Base-by-base conservation (phyloP, 2,888 invertebrate genomes). In the Dicycla oo region DNA sequence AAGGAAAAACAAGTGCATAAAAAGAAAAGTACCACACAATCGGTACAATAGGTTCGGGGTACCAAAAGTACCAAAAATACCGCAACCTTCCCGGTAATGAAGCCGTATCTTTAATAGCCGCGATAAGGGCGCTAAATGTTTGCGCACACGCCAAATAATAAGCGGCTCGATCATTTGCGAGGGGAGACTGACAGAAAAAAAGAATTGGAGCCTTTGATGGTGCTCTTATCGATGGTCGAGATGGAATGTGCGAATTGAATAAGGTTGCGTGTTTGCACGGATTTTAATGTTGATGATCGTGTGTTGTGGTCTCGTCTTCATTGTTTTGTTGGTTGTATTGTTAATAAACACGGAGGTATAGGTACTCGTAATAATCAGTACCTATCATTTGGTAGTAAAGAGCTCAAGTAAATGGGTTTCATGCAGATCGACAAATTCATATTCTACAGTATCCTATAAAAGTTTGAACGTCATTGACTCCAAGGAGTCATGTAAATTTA, bases 131-230 rank as follows among this genome's bases (percentile, higher is more conserved):
- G 93, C 93, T 94, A 94, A 95, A 96, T 96, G 96, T 95, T 95
- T 94, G 95, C 91, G 94, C 94, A 94, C 95, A 95, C 95, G 95
- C 95, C 94, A 95, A 95, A 95, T 95, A 95, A 95, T 95, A 95
- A 95, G 93, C 93, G 93, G 83, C 89, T 89, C 92, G 94, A 94
- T 95, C 95, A 94, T 95, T 95, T 95, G 92, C 92, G 93, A 90
- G 91, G 94, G 93, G 92, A 89, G 87, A 89, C 89, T 87, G 88
- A 87, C 91, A 91, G 90, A 89, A 91, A 92, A 94, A 94, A 93
- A 93, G 83, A 84, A 86, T 78, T 73, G 73, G 91, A 88, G 91
- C 90, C 88, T 90, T 90, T 92, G 89, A 89, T 88, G 88, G 83
- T 74, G 67, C 80, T 69, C 85, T 86, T 86, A 86, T 94, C 94